phyloP scores from a whole-genome alignment of 2,888 invertebrate genomes.

The Scelioninae gen. 1 region DNA sequence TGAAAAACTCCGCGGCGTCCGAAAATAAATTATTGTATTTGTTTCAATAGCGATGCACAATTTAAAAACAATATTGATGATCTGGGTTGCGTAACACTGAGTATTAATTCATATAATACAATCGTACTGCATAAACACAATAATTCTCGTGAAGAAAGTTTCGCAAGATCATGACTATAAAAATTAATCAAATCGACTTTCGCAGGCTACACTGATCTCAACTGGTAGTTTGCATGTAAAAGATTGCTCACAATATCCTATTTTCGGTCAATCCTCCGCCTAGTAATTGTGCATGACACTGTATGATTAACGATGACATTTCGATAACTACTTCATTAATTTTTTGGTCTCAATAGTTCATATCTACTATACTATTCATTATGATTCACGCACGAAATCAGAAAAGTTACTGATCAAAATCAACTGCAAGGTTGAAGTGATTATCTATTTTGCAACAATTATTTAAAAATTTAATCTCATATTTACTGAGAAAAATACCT shows the following conservation, averaged over 20 bases:
- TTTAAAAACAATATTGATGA: conserved; percentile 54
- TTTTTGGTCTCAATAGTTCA: conserved; percentile 13
- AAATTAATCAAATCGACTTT: conserved; percentile 56
- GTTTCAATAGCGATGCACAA: conserved; percentile 21
- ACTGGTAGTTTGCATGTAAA: no score
- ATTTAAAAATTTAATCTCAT: no score
- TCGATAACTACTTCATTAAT: conserved; percentile 30
- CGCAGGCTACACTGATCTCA: conserved; percentile 2
- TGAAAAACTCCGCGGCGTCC: conserved; percentile 20
- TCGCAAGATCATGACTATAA: conserved; percentile 41
- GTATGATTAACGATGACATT: conserved; percentile 30
- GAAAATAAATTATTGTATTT: conserved; percentile 43
- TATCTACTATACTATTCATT: neutral
- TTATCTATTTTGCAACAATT: neutral
- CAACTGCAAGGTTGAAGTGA: neutral
- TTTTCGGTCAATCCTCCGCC: conserved; percentile 14
- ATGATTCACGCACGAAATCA: neutral
- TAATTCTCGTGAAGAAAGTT: conserved; percentile 27
- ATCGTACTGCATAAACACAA: conserved; percentile 22
- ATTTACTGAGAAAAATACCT: neutral
- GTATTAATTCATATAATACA: conserved; percentile 37
- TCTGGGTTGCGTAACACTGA: conserved; percentile 25
- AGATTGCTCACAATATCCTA: conserved; percentile 15
- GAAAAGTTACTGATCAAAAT: neutral
- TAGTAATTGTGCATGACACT: conserved; percentile 16